Conservation (phyloP, 1,140 invertebrate species). For the Hydropsyche tenuis region DNA sequence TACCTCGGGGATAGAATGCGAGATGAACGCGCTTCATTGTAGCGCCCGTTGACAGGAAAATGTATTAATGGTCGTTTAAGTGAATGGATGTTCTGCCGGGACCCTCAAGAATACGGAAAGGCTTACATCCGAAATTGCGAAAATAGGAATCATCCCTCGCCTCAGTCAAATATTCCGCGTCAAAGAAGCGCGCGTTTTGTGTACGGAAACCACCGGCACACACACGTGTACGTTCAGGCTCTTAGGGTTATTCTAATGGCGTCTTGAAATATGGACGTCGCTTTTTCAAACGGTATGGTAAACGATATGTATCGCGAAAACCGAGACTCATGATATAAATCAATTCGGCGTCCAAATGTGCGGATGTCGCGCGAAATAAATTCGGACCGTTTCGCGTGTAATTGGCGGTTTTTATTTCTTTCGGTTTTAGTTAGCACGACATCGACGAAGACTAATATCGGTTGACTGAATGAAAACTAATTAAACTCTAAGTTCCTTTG, state of each 20-base stretch:
- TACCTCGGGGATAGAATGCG: slow-evolving; percentile 25
- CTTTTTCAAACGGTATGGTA: no score
- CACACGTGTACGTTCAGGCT: no score
- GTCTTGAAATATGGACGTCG: no score
- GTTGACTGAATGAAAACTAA: slow-evolving; percentile 33
- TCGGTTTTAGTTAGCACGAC: neutral
- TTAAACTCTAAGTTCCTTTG: slow-evolving; percentile 36
- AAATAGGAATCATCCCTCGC: neutral
- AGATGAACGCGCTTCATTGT: slow-evolving; percentile 27
- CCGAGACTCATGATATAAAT: no score
- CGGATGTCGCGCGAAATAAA: no score
- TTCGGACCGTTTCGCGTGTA: no score
- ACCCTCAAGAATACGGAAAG: slow-evolving; percentile 19
- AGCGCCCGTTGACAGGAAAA: slow-evolving; percentile 22
- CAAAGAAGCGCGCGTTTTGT: no score
- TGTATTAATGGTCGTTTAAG: slow-evolving; percentile 29
- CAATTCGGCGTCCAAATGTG: no score
- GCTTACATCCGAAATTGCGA: slow-evolving; percentile 11
- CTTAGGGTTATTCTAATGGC: no score
- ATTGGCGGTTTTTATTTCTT: no score
- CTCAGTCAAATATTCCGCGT: neutral
- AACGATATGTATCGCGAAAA: no score
- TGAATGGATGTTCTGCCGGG: slow-evolving; percentile 24
- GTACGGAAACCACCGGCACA: no score
- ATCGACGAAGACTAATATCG: slow-evolving; percentile 15